A percentile compares a stretch with the other conserved stretches of the same genome.
Evolutionary conservation across 2,888 invertebrate genomes (phyloP).

Genomic region (Subacronicta megacephala): DNA sequence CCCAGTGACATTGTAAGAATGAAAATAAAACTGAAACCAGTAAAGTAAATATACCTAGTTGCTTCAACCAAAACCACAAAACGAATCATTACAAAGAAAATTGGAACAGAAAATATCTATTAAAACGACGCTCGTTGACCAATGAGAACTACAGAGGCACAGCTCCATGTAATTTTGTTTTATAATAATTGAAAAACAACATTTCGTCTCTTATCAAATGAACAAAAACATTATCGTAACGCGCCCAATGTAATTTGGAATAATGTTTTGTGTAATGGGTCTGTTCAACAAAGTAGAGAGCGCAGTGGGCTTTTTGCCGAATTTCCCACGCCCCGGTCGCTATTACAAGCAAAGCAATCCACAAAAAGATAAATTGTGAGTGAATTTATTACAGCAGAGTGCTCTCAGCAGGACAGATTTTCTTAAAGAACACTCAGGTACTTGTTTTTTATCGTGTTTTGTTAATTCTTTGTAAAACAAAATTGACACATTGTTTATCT

Average conservation of each 20-base stretch:
- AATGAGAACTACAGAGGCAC: slow-evolving; percentile 49
- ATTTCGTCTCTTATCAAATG: slow-evolving; percentile 76
- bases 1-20: slow-evolving; percentile 17
- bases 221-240: slow-evolving; percentile 80
- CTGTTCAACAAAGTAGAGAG: slow-evolving; percentile 73
- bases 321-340: slow-evolving; percentile 62
- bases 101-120: slow-evolving; percentile 46
- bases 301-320: slow-evolving; percentile 68
- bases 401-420: slow-evolving; percentile 82
- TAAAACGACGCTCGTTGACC: slow-evolving; percentile 44
- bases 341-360: slow-evolving; percentile 78
- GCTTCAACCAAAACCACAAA: slow-evolving; percentile 27
- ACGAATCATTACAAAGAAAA: slow-evolving; percentile 42
- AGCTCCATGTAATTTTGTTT: slow-evolving; percentile 56
- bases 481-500: slow-evolving; percentile 36
- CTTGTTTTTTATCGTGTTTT: slow-evolving; percentile 72
- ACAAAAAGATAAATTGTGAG: slow-evolving; percentile 84
- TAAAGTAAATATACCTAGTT: slow-evolving; percentile 1
- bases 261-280: slow-evolving; percentile 84
- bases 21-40: slow-evolving; percentile 20
- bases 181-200: slow-evolving; percentile 74
- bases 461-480: slow-evolving; percentile 70
- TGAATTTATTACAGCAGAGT: slow-evolving; percentile 80
- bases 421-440: slow-evolving; percentile 78
- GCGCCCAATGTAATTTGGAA: slow-evolving; percentile 82